phyloP scores from a whole-genome alignment of 2,797 vertebrate species.

The Alcedo quadribrachys region DNA sequence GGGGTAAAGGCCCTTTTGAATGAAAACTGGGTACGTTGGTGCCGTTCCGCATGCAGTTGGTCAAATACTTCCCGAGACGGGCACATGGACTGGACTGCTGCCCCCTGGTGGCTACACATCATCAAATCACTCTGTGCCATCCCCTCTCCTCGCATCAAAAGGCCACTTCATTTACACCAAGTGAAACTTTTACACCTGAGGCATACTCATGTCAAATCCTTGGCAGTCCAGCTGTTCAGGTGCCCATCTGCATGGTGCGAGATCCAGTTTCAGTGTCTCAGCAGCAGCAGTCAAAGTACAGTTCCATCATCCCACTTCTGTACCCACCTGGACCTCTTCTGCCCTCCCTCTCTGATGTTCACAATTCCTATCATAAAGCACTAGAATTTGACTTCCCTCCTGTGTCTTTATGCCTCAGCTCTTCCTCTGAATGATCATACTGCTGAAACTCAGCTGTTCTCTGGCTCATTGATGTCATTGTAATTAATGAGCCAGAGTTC shows the following conservation, averaged over 20 bases:
- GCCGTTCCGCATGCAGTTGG: not conserved
- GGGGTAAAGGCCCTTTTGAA: not conserved
- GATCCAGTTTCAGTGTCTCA: not conserved
- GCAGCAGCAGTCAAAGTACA: not conserved
- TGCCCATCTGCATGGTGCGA: not conserved
- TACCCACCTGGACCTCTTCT: not conserved
- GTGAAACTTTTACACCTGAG: not conserved
- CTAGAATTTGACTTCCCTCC: not conserved
- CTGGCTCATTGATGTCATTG: not conserved
- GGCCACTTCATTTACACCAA: not conserved
- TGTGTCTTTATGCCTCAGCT: not conserved
- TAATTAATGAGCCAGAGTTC: not conserved
- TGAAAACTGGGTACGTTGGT: not conserved
- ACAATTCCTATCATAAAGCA: not conserved
- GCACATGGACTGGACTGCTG: not conserved
- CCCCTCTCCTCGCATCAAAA: not conserved
- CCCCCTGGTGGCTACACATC: fast-evolving
- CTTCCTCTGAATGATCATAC: not conserved
- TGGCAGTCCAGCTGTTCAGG: not conserved
- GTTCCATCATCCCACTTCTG: not conserved
- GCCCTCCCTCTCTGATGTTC: not conserved
- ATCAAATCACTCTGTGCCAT: not conserved
- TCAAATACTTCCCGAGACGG: not conserved
- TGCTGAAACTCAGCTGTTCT: not conserved
- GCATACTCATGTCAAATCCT: too few relatives aligned